Percentiles rank a stretch among this genome's conserved stretches.
These are phyloP conservation scores for Diaperis boleti DNA, from an alignment of 2,888 invertebrate species.

Conservation along the genomic window DNA sequence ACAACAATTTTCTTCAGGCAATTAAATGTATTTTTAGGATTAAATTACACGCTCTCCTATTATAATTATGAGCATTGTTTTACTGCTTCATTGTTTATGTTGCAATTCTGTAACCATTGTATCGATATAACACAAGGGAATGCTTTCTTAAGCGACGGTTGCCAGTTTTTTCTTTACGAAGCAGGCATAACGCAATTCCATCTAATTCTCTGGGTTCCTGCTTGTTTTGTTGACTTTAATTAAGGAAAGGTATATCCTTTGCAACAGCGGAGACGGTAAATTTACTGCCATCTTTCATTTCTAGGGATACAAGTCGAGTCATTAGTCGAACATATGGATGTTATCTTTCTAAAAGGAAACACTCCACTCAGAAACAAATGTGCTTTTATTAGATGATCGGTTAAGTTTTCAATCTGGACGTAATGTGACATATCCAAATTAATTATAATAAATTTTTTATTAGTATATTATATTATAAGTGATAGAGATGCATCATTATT, in stretches of 20 bases:
- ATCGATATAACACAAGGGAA: not conserved
- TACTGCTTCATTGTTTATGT: not conserved
- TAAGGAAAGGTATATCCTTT: conserved; percentile 12
- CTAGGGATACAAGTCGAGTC: not conserved
- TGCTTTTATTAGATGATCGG: no score
- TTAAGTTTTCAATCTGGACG: no score
- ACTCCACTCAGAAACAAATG: no score
- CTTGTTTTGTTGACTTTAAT: conserved; percentile 23
- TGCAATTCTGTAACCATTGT: not conserved
- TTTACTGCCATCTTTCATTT: not conserved
- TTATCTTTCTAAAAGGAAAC: not conserved
- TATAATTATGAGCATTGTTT: not conserved
- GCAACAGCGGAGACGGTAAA: not conserved
- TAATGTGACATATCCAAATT: no score
- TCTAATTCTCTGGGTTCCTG: not conserved
- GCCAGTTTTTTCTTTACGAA: not conserved
- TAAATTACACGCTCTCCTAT: not conserved
- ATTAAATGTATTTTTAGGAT: not conserved
- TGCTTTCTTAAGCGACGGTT: not conserved
- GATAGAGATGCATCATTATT: no score
- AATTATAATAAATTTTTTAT: no score
- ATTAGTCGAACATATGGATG: not conserved
- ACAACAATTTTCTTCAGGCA: not conserved
- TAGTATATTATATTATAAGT: no score
- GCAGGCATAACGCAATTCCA: not conserved